Conservation (phyloP, 1,140 invertebrate genomes). For the Ceratitis capitata region DNA sequence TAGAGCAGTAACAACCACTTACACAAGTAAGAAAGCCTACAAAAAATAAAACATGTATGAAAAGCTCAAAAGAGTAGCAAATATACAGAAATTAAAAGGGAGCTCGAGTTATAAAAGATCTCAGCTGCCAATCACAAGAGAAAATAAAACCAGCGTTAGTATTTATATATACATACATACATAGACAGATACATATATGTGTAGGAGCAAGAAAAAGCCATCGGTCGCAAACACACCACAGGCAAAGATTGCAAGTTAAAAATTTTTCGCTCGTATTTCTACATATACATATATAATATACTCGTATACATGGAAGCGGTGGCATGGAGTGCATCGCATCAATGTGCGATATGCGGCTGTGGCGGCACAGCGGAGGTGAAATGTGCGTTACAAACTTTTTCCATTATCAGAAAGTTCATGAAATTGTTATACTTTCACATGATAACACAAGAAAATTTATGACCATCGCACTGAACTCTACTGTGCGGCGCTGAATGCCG, state of each 20-base stretch:
- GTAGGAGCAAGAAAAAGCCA: not conserved
- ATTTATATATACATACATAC: not conserved
- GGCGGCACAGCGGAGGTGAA: constrained; percentile 10
- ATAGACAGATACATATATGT: not conserved
- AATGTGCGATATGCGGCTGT: not conserved
- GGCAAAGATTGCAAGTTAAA: not conserved
- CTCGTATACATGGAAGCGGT: not conserved
- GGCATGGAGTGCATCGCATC: not conserved
- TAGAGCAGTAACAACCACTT: not conserved
- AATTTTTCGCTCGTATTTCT: not conserved
- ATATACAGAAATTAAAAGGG: not conserved
- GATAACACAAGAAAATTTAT: constrained; percentile 40
- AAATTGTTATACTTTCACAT: constrained; percentile 40
- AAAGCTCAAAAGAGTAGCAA: not conserved
- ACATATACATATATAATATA: not conserved
- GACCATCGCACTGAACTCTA: constrained; percentile 14
- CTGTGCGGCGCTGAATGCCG: not conserved
- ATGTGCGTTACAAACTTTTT: constrained; percentile 39
- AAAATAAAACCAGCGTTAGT: not conserved
- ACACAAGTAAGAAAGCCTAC: not conserved
- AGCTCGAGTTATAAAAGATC: not conserved
- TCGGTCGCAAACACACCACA: not conserved
- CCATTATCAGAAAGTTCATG: constrained; percentile 40
- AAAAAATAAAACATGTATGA: not conserved
- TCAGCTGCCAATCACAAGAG: not conserved